Base-by-base conservation (phyloP, 2,797 vertebrate species). In the Ciconia nigra region DNA sequence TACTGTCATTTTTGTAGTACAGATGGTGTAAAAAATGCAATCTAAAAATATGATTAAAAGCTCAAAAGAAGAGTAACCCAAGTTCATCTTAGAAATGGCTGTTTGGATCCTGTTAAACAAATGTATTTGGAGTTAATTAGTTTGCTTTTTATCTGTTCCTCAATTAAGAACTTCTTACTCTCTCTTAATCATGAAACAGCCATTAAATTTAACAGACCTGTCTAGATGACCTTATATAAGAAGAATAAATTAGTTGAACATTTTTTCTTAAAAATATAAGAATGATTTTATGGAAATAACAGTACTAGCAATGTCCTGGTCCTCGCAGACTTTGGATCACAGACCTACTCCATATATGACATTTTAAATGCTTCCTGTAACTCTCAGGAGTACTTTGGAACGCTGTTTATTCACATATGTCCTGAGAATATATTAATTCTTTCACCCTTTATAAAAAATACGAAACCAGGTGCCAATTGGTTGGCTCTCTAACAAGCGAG, bases 1-100 rank as follows among this genome's bases (percentile, higher is more conserved):
- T 98, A 98, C 97, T 97, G 98, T 98, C 97, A 97, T 98, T 97
- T 98, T 97, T 98, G 97, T 98, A 97, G 97, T 98, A 97, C 98
- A 98, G 97, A 98, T 98, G 98, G 98, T 98, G 98, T 96, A 98
- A 98, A 98, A 98, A 98, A 98, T 95, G 96, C 96, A 98, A 98
- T 98, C 97, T 98, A 96, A 98, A 98, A 98, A 97, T 97, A 97
- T 96, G 98, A 99, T 98, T 98, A 98, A 97, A 98, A 98, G 97
- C 97, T 97, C 93, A 93, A 97, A 98, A 97, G 95, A 96, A 96
- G 97, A 97, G 96, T 97, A 98, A 98, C 97, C 97, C 76, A 80
- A 95, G 96, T 97, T 98, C 97, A 98, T 98, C 95, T 96, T 61
- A 46, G 95, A 97, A 96, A 98, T 92, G 96, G 96, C 87, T 97